Percentiles rank a stretch among this genome's conserved stretches.
Conservation (phyloP, 2,888 invertebrate species). For the Strigamia crassipes region DNA sequence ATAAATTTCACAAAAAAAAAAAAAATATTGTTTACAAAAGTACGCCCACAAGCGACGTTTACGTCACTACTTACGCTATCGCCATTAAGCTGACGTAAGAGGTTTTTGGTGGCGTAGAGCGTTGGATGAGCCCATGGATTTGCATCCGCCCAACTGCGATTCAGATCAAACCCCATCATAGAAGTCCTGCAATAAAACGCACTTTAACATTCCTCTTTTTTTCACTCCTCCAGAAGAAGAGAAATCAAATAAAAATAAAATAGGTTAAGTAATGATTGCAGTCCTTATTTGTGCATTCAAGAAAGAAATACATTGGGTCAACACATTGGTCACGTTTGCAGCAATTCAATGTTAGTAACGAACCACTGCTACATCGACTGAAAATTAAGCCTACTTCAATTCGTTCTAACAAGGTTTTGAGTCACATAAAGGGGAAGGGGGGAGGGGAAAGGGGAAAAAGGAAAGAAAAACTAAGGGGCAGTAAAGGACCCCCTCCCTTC, state of each 20-base stretch:
- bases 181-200: constrained; percentile 66
- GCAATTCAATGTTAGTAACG: neutral
- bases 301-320: neutral
- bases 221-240: neutral
- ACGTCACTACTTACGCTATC: constrained; percentile 68
- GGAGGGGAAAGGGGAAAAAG: constrained; percentile 35
- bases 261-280: constrained; percentile 33
- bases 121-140: constrained; percentile 93
- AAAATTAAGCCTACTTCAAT: constrained; percentile 31
- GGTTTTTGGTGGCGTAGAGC: constrained; percentile 77
- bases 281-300: constrained; percentile 16
- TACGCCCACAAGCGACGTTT: no score
- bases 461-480: constrained; percentile 12
- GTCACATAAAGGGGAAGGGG: constrained; percentile 35
- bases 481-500: constrained; percentile 3
- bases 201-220: neutral
- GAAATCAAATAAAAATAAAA: constrained; percentile 10
- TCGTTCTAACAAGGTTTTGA: constrained; percentile 46
- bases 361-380: constrained; percentile 16
- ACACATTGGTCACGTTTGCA: constrained; percentile 5
- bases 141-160: constrained; percentile 87
- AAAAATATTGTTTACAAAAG: no score
- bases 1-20: neutral
- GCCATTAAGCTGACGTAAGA: constrained; percentile 76
- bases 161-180: constrained; percentile 89